A percentile compares a stretch with the other conserved stretches of the same genome.
These are phyloP conservation scores for Lophotis ruficrista DNA, from an alignment of 2,113 vertebrate species.

Conservation along the genomic window DNA sequence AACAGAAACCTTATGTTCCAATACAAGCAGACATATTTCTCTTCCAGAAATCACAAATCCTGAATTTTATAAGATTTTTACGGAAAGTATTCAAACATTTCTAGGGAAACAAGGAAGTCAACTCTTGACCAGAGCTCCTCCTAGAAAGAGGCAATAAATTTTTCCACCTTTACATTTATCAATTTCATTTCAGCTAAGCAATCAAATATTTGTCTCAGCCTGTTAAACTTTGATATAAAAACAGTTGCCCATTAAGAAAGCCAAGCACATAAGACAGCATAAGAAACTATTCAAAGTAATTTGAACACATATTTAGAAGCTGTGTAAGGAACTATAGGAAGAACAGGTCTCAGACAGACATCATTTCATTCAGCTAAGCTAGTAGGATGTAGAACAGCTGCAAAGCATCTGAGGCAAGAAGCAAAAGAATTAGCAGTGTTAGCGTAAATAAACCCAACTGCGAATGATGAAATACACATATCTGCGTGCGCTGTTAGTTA, in stretches of 20 bases:
- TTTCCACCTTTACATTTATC: neutral
- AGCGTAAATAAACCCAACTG: neutral
- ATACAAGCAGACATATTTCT: neutral
- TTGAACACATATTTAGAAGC: rapidly evolving
- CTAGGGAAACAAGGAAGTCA: neutral
- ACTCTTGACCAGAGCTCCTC: neutral
- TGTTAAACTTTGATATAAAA: neutral
- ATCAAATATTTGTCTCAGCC: neutral
- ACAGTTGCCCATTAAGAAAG: neutral
- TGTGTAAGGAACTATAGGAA: neutral
- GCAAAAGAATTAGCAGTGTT: neutral
- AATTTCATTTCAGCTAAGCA: neutral
- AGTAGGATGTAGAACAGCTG: neutral
- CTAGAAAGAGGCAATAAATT: neutral
- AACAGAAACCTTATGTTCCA: neutral
- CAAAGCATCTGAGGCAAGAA: neutral
- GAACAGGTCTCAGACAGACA: neutral
- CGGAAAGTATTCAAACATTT: neutral
- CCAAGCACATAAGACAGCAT: neutral
- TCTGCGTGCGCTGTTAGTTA: neutral
- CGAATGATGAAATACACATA: neutral
- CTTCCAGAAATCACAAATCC: neutral
- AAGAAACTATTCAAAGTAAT: neutral
- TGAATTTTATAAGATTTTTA: neutral
- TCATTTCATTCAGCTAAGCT: neutral